Base-by-base conservation (phyloP, 2,797 vertebrate genomes). In the Echeneis naucrates region DNA sequence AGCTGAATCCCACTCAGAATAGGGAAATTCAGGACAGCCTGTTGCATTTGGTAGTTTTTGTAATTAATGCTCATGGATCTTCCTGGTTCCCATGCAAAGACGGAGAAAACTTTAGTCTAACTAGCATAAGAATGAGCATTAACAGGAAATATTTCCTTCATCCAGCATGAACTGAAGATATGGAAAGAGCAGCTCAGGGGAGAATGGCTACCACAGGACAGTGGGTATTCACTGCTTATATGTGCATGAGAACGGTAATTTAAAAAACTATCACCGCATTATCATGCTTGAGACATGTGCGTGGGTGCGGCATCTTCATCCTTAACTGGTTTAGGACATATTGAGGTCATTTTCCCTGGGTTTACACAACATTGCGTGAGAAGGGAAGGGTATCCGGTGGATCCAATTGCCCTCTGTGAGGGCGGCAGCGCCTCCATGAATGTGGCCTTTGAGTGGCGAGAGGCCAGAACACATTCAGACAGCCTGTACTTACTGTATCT, bases 391-490 rank as follows among this genome's bases (percentile, higher is more conserved):
- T 86, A 90, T 93, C 90, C 82, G 81, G 88, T 86, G 90, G 90
- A 94, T 94, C 91, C 90, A 90, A 92, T 91, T 92, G 92, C 92
- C 90, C 90, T 87, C 87, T 90, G 86, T 71, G 81, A 92, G 87
- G 83, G 81, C 82, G 84, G 88, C 83, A 87, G 85, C 50, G 82
- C 87, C 88, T 89, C 84, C 79, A 91, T 94, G 92, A 95, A 93
- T 95, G 93, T 91, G 88, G 91, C 90, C 92, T 93, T 94, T 94
- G 93, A 94, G 83, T 87, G 90, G 87, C 81, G 72, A 91, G 86
- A 89, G 90, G 88, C 90, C 88, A 91, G 90, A 66, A 89, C 87
- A 92, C 88, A 87, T 81, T 75, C 83, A 90, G 90, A 91, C 88
- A 92, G 88, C 77, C 86, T 91, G 89, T 89, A 89, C 91, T 93